Conservation (phyloP, 2,113 vertebrate genomes). For the Gila orcuttii region DNA sequence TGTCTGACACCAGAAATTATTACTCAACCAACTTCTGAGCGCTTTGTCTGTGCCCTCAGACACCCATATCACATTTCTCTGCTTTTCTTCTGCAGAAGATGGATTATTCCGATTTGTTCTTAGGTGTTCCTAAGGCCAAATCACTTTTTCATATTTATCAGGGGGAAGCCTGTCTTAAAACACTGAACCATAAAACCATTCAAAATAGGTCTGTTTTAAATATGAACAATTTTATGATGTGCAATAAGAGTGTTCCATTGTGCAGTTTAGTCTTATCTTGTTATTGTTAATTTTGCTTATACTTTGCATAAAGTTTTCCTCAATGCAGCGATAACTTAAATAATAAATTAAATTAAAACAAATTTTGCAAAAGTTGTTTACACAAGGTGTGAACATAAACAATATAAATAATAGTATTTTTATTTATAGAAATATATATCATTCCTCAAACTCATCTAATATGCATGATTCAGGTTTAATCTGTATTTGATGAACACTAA, state of each 20-base stretch:
- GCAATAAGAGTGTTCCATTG: neutral
- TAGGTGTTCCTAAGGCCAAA: constrained; percentile 29
- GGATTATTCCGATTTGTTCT: constrained; percentile 43
- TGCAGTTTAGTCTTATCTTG: neutral
- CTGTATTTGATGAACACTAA: neutral
- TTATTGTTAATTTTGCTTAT: neutral
- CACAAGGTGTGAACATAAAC: neutral
- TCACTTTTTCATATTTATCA: constrained; percentile 11
- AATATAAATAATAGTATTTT: neutral
- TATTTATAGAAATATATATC: neutral
- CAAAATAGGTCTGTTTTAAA: neutral
- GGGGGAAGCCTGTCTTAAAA: neutral
- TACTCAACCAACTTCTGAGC: constrained; percentile 16
- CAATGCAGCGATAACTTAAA: neutral
- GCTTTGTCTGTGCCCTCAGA: constrained; percentile 31
- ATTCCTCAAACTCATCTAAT: too few species aligned
- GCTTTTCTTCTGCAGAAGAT: constrained; percentile 33
- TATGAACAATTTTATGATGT: neutral
- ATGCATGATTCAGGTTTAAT: rapidly evolving
- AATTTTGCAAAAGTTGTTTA: neutral
- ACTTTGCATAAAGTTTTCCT: neutral
- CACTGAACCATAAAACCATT: neutral
- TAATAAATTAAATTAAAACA: neutral
- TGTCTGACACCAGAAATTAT: constrained; percentile 32
- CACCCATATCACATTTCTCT: constrained; percentile 38